Evolutionary conservation across 2,113 vertebrate genomes (phyloP).

Genomic region (Fregetta grallaria): DNA sequence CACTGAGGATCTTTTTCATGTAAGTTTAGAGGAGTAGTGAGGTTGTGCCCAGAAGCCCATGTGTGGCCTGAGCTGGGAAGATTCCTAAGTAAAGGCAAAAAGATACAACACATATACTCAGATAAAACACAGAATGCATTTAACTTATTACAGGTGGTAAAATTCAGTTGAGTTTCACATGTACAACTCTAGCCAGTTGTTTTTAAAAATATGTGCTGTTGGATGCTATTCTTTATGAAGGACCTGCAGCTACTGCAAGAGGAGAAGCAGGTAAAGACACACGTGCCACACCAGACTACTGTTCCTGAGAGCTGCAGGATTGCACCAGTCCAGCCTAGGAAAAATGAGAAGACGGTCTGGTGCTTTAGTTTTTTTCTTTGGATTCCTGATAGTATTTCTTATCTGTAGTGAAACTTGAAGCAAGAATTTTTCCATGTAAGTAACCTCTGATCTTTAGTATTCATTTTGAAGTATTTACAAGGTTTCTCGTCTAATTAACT

Average conservation of each 20-base stretch:
- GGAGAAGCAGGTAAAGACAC: not conserved
- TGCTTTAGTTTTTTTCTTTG: not conserved
- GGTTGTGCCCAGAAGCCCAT: not conserved
- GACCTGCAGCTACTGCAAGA: not conserved
- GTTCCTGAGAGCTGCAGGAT: not conserved
- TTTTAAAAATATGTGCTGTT: not conserved
- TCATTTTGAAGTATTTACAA: not conserved
- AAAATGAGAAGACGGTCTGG: not conserved
- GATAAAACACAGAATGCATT: not conserved
- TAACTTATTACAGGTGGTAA: not conserved
- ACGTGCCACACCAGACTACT: not conserved
- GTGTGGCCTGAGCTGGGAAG: not conserved
- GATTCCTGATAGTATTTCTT: not conserved
- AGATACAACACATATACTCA: rapidly evolving
- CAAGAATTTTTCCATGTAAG: not conserved
- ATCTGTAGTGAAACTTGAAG: not conserved
- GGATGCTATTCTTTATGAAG: not conserved
- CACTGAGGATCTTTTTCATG: not conserved
- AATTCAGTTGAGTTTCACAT: not conserved
- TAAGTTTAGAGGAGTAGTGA: not conserved
- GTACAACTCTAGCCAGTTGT: not conserved
- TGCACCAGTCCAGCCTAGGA: not conserved
- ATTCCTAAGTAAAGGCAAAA: not conserved
- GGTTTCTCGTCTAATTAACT: not conserved
- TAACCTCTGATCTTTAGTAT: not conserved